Base-by-base conservation (phyloP, 2,888 invertebrate genomes). In the Drosophila ezoana region DNA sequence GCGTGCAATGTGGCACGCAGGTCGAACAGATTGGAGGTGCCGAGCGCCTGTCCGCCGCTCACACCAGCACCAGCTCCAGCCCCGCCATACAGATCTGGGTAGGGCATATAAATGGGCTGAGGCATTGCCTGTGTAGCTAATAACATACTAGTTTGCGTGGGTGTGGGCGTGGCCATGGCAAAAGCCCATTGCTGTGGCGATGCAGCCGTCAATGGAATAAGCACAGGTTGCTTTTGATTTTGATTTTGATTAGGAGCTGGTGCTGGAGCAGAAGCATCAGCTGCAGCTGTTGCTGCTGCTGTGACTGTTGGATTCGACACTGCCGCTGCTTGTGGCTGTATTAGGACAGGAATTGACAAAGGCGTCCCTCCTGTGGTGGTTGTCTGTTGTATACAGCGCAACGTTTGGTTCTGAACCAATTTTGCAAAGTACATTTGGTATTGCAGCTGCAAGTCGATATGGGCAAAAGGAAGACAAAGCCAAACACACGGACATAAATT, bases 381-480 rank as follows among this genome's bases (percentile, higher is more conserved):
- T 54, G 84, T 79, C 58, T 79, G 79, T 43, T 91, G 91, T 45
- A 92, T 79, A 58, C 90, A 90, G 37, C 90, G 89, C 74, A 89
- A 67, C 23, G 91, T 88, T 71, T 91, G 91, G n/a, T 88, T 81
- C 63, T 92, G 91, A 20, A 92, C 91, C 68, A 92, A 72, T 79
- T 91, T 92, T 5, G 91, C 90, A 82, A 92, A 92, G 75, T 92
- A 91, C 81, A 92, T 88, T 77, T 92, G 92, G 62, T 92, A 92
- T 76, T 92, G 92, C 20, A 91, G 64, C 92, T 92, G 71, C 2
- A 40, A 2, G 13, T 35, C n/a, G 35, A n/a, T 9, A 32, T 1
- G 16, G 16, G n/a, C 11, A 1, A 10, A 5, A 3, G 16, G 20
- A 9, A 41, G 18, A 11, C 9, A 37, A n/a, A 20, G 37, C 11